Evolutionary conservation across 2,797 vertebrate species (phyloP).

Genomic region (Girardinus metallicus): DNA sequence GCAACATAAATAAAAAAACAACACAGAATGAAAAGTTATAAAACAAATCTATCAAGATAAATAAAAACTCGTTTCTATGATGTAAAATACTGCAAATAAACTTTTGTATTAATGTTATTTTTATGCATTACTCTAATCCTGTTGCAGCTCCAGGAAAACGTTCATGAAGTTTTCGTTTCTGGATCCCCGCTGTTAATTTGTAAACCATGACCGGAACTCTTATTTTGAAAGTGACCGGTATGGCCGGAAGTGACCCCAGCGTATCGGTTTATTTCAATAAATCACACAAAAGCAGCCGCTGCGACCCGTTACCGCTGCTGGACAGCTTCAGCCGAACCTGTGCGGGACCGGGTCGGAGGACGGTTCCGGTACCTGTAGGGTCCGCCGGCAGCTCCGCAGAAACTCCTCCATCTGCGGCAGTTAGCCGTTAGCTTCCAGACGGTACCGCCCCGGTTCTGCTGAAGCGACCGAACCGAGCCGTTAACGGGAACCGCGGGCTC

Average conservation of each 20-base stretch:
- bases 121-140: not conserved
- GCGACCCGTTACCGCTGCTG: no score
- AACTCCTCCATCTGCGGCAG: constrained; percentile 67
- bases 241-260: not conserved
- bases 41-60: not conserved
- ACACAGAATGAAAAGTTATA: not conserved
- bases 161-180: not conserved
- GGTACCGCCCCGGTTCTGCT: not conserved
- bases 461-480: constrained; percentile 6
- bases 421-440: constrained; percentile 23
- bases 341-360: not conserved
- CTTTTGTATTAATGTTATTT: not conserved
- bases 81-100: no score
- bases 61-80: no score
- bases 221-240: constrained; percentile 1
- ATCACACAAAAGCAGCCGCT: not conserved
- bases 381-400: constrained; percentile 54
- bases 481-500: not conserved
- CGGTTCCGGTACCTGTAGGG: constrained; percentile 68
- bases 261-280: not conserved
- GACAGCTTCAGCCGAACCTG: not conserved
- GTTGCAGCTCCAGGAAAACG: not conserved
- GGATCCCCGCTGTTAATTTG: not conserved
- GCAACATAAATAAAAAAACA: not conserved
- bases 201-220: constrained; percentile 8